Evolutionary conservation across 1,140 invertebrate genomes (phyloP), one percentile per base, ranked within the genome.

Genomic region (Samia ricini): DNA sequence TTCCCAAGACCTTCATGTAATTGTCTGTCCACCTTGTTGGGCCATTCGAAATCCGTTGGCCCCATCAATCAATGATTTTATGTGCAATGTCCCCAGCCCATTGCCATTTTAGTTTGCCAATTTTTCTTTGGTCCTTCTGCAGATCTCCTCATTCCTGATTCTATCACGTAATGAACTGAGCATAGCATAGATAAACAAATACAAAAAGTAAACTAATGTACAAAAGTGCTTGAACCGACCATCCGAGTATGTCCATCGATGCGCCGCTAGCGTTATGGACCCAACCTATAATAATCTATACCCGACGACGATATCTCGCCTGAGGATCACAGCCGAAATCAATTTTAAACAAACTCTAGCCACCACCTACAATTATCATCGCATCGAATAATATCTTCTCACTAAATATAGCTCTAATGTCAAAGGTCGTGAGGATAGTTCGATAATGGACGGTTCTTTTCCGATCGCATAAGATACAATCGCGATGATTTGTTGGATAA

Each of bases 261-360:
- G 24, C 62, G 67, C 67, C 63, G 15, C 56, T 22, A 63, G 67
- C 67, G 57, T 51, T 58, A 58, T 59, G 29, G 21, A 54, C 66
- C 58, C 63, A 78, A 76, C 72, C 78, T 79, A 74, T 88, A 85
- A 88, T 87, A 85, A 85, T 68, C 66, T 69, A 60, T 71, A 63
- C 71, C 77, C 74, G 76, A 72, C 66, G 68, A 74, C 70, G 72
- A 60, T 84, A 85, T 83, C 81, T 71, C 56, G 36, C 20, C 57
- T 55, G 63, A 54, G 56, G 74, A 83, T 85, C 81, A 79, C 72
- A 68, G 71, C 80, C 84, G 75, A 83, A 89, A 85, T 87, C 84
- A 85, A 89, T 87, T 89, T 87, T 87, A 87, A 89, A 89, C 80
- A 89, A 85, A 85, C 83, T 79, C 76, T 71, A 72, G 69, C 74